Percentiles rank a stretch among this genome's conserved stretches.
Conservation (phyloP, 2,888 invertebrate species). For the Morpho achilles region DNA sequence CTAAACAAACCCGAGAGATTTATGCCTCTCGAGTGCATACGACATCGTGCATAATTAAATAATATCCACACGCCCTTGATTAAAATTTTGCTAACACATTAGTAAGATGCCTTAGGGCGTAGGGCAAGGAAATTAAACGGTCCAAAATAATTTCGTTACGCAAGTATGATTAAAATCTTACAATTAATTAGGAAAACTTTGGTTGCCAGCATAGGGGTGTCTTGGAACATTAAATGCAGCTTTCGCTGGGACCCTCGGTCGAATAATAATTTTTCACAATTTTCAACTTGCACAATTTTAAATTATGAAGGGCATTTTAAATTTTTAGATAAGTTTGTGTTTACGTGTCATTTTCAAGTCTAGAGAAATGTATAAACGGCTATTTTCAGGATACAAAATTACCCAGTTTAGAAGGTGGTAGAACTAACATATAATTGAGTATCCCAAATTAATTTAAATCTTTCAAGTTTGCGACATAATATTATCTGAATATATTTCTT, state of each 20-base stretch:
- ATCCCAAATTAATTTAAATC: too few species aligned
- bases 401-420: too few species aligned
- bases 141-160: conserved; percentile 73
- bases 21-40: conserved; percentile 70
- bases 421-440: too few species aligned
- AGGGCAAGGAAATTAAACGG: conserved; percentile 72
- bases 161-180: conserved; percentile 74
- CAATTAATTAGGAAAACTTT: conserved; percentile 75
- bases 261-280: conserved; percentile 17
- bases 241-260: conserved; percentile 8
- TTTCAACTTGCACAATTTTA: conserved; percentile 8
- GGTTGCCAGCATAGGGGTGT: conserved; percentile 36
- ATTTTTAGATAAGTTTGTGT: neutral
- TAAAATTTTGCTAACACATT: conserved; percentile 76
- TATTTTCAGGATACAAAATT: too few species aligned
- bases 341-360: too few species aligned
- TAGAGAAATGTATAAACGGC: too few species aligned
- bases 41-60: conserved; percentile 78
- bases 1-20: conserved; percentile 65
- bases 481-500: too few species aligned
- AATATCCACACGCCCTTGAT: conserved; percentile 73
- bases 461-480: too few species aligned
- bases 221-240: conserved; percentile 44
- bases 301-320: neutral
- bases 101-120: conserved; percentile 65